Base-by-base conservation (phyloP, 2,888 invertebrate genomes). In the Cerastis leucographa region DNA sequence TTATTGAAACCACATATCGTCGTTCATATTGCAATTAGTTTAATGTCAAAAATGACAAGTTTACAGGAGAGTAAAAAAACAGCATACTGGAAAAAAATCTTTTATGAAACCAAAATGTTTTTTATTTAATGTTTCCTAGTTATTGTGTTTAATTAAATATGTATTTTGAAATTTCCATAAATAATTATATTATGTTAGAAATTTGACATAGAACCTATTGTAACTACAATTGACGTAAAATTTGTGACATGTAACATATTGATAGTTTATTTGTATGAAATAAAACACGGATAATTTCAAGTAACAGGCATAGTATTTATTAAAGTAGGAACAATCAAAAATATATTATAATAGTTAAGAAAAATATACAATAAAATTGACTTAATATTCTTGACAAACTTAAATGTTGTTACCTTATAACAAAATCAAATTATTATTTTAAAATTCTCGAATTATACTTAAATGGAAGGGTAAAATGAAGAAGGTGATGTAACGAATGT, bases 181-280 rank as follows among this genome's bases (percentile, higher is more conserved):
- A 56, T 56, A 49, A 35, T 35, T 40, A 40, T 35, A 19, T 35
- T 61, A 40, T 62, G 62, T 40, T 22, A 22, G 5, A 62, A 40
- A 62, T 9, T 35, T 35, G 61, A 62, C 61, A 61, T 56, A 56
- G 56, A 56, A 56, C 56, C n/a, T 56, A 56, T 56, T 56, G 56
- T 56, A 56, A 35, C 35, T 35, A 35, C 35, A 44, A 9, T 44
- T 44, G 44, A 44, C 44, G 44, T 44, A 44, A 44, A 44, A 14
- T 17, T 46, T 46, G 46, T 46, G 46, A 46, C 46, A 46, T 46
- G 46, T 46, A 46, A 46, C 46, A 46, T 40, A n/a, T 62, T 12
- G 19, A 40, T 46, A 46, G 11, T 61, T 61, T 35, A 35, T 61
- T 35, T 61, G 35, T 22, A 61, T 35, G 11, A 61, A 35, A 35